These are phyloP conservation scores for Andricus curvator DNA, from an alignment of 2,888 invertebrate genomes.

Conservation along the genomic window DNA sequence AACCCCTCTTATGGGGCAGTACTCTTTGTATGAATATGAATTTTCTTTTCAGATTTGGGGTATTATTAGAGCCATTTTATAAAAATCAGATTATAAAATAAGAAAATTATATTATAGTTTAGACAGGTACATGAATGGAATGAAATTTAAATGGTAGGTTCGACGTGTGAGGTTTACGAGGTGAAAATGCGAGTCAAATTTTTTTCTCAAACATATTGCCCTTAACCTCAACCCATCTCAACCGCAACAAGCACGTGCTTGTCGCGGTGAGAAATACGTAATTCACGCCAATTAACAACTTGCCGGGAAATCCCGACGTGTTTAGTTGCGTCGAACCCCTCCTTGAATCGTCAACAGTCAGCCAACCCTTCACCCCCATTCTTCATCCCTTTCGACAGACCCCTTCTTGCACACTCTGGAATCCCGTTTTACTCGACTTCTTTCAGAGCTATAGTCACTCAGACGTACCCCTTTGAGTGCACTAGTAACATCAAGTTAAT, in stretches of 20 bases:
- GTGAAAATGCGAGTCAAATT: not conserved
- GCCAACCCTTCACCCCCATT: not conserved
- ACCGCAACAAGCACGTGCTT: conserved; percentile 26
- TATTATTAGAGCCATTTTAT: not conserved
- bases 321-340: conserved; percentile 62
- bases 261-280: conserved; percentile 60
- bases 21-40: not conserved
- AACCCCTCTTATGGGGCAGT: too few species aligned
- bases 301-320: conserved; percentile 54
- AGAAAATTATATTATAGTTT: not conserved
- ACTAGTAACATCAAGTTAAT: conserved; percentile 59
- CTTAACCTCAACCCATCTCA: conserved; percentile 16
- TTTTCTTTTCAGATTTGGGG: not conserved
- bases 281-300: conserved; percentile 68
- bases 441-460: conserved; percentile 63
- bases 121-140: not conserved
- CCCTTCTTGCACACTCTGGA: conserved; percentile 33
- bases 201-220: conserved; percentile 13
- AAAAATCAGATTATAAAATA: not conserved
- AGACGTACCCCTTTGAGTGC: conserved; percentile 52
- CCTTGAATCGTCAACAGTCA: conserved; percentile 25
- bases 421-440: conserved; percentile 59
- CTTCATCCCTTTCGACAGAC: conserved; percentile 37
- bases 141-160: not conserved
- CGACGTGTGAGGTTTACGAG: not conserved